A percentile compares a stretch with the other conserved stretches of the same genome.
phyloP scores from a whole-genome alignment of 2,888 invertebrate genomes.

The Idaea biselata region DNA sequence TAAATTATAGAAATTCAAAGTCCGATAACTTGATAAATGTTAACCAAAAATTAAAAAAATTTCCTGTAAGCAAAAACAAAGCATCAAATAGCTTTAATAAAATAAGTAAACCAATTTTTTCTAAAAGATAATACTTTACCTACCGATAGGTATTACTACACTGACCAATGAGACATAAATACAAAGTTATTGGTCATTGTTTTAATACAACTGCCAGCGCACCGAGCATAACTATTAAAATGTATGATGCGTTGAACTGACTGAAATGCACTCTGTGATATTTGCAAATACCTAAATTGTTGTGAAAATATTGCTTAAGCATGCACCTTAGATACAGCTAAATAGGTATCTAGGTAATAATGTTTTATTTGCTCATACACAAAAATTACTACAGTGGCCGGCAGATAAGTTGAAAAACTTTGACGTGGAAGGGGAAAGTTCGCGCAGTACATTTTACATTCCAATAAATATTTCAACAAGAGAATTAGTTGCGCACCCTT shows the following conservation, averaged over 20 bases:
- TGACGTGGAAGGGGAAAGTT: no score
- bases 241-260: slow-evolving; percentile 60
- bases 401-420: no score
- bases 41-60: no score
- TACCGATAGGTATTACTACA: slow-evolving; percentile 40
- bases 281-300: slow-evolving; percentile 25
- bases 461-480: no score
- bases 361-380: no score
- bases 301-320: not conserved
- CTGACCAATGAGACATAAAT: slow-evolving; percentile 63
- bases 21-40: no score
- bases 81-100: not conserved
- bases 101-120: not conserved
- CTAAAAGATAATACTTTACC: slow-evolving; percentile 39
- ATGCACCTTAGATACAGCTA: not conserved
- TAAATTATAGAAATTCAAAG: no score
- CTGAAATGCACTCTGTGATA: slow-evolving; percentile 50
- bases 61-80: no score
- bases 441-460: no score
- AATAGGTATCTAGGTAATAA: no score
- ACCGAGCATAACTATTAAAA: slow-evolving; percentile 61
- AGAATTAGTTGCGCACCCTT: no score
- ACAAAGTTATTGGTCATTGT: slow-evolving; percentile 74
- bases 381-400: no score
- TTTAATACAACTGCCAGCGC: slow-evolving; percentile 62